A percentile compares a stretch with the other conserved stretches of the same genome.
Evolutionary conservation across 2,888 invertebrate genomes (phyloP).

Genomic region (Philopedon plagiatum): DNA sequence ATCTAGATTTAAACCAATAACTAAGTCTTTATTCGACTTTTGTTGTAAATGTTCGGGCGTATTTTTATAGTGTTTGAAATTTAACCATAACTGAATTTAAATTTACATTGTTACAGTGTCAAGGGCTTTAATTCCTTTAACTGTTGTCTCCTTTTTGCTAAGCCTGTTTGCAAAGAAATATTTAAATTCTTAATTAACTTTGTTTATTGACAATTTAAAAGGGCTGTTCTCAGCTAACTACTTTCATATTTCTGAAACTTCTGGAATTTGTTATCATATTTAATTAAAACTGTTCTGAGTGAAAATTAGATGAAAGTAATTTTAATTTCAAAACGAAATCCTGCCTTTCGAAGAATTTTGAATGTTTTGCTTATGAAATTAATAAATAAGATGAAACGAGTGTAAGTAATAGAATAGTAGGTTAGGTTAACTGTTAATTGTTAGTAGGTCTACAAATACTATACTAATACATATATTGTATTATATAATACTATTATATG

Average conservation of each 20-base stretch:
- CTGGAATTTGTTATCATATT: slow-evolving; percentile 1
- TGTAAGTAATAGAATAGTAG: no score
- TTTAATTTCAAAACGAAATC: no score
- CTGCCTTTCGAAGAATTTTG: no score
- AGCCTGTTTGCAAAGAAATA: slow-evolving; percentile 1
- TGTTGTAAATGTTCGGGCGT: no score
- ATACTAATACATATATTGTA: no score
- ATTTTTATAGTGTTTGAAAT: neutral
- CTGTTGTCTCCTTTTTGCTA: neutral
- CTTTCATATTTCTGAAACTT: neutral
- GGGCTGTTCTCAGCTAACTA: neutral
- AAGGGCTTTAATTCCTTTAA: neutral
- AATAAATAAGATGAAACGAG: no score
- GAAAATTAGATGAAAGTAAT: neutral
- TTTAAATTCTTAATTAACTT: slow-evolving; percentile 3
- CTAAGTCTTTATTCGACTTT: no score
- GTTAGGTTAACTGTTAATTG: no score
- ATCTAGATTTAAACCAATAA: no score
- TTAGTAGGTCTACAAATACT: no score
- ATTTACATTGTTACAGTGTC: neutral
- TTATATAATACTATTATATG: no score
- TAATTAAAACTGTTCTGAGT: neutral
- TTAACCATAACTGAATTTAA: neutral
- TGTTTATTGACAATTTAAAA: slow-evolving; percentile 1
- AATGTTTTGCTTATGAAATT: no score